Percentiles rank a stretch among this genome's conserved stretches.
Conservation (phyloP, 2,113 vertebrate genomes). For the Alouatta palliata region DNA sequence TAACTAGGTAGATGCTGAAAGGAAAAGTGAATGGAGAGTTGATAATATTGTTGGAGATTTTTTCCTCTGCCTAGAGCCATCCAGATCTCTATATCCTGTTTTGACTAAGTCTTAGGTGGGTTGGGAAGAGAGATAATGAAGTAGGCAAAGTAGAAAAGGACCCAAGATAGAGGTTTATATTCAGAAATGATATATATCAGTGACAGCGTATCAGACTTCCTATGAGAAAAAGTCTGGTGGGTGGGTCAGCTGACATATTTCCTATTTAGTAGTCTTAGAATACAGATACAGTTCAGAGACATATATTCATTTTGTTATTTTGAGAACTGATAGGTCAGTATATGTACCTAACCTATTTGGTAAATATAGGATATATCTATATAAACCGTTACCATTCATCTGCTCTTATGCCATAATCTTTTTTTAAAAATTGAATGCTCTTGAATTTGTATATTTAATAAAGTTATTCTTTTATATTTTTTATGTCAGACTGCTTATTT, state of each 20-base stretch:
- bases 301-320: not conserved
- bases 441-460: slow-evolving; percentile 70
- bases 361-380: not conserved
- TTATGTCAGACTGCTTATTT: slow-evolving; percentile 49
- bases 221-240: not conserved
- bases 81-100: not conserved
- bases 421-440: slow-evolving; percentile 35
- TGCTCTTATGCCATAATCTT: not conserved
- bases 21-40: not conserved
- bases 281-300: not conserved
- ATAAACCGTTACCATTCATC: not conserved
- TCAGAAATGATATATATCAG: not conserved
- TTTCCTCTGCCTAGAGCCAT: not conserved
- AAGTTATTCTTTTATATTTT: slow-evolving; percentile 55
- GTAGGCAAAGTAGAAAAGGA: slow-evolving; percentile 19
- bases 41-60: not conserved
- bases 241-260: not conserved
- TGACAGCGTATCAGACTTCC: not conserved
- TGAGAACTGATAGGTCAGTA: not conserved
- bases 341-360: not conserved
- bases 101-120: not conserved
- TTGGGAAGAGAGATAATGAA: slow-evolving; percentile 1
- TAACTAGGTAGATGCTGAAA: slow-evolving; percentile 37
- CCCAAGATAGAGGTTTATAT: not conserved
- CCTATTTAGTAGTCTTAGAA: not conserved